phyloP scores from a whole-genome alignment of 2,797 vertebrate species.

The Tauraco hartlaubi region DNA sequence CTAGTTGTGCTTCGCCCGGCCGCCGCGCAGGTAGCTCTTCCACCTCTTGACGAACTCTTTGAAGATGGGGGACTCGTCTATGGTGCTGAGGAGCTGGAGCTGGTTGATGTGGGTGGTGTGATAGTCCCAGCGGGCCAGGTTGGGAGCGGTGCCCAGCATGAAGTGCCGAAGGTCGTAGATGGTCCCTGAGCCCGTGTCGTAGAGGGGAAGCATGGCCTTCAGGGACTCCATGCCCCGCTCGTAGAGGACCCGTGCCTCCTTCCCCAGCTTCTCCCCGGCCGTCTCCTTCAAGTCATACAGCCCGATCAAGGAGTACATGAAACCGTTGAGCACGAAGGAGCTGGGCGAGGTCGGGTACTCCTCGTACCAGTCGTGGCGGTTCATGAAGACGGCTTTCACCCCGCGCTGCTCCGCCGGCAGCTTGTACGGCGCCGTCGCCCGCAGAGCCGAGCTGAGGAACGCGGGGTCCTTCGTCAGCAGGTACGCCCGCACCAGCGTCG shows the following conservation, averaged over 20 bases:
- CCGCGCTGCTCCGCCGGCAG: conserved; percentile 92
- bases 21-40: conserved; percentile 96
- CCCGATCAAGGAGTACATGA: conserved; percentile 96
- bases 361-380: conserved; percentile 96
- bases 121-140: conserved; percentile 99
- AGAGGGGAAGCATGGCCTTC: conserved; percentile 97
- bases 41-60: conserved; percentile 93
- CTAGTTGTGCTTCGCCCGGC: conserved; percentile 98
- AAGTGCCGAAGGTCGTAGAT: conserved; percentile 98
- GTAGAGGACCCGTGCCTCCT: conserved; percentile 89
- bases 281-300: conserved; percentile 95
- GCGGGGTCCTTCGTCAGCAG: conserved; percentile 91
- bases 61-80: conserved; percentile 92
- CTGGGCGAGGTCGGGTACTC: conserved; percentile 97
- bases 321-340: conserved; percentile 98
- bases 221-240: conserved; percentile 94
- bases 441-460: conserved; percentile 91
- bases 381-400: conserved; percentile 95
- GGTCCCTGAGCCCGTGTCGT: conserved; percentile 96
- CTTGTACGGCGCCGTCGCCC: conserved; percentile 91
- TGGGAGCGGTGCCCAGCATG: conserved; percentile 93
- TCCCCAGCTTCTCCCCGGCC: conserved; percentile 88
- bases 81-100: conserved; percentile 92
- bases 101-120: conserved; percentile 99
- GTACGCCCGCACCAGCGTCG: conserved; percentile 94